Conservation (phyloP, 2,888 invertebrate genomes). For the Nipponacmea schrenckii region DNA sequence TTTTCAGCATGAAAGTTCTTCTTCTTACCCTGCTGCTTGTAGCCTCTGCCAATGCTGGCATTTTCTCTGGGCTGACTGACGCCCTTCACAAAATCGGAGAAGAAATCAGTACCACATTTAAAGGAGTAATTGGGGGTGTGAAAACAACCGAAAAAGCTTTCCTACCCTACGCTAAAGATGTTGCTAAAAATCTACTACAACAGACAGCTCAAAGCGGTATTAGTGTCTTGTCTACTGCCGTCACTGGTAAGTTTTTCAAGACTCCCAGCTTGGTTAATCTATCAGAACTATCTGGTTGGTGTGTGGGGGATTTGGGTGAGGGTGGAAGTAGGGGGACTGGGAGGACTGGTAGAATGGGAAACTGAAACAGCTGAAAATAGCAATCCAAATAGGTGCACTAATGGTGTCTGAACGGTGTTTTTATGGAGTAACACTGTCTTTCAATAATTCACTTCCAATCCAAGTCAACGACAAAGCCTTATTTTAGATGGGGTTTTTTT, state of each 20-base stretch:
- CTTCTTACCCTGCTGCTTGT: neutral
- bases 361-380: too few species aligned
- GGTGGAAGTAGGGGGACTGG: too few species aligned
- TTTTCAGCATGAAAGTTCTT: slow-evolving; percentile 5
- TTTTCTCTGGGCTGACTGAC: neutral
- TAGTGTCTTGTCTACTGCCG: neutral
- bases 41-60: neutral
- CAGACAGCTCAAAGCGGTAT: neutral
- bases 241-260: neutral
- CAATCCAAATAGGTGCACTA: too few species aligned
- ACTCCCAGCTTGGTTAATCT: too few species aligned
- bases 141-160: neutral
- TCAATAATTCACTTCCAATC: too few species aligned
- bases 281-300: too few species aligned
- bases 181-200: neutral
- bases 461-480: too few species aligned
- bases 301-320: too few species aligned
- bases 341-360: too few species aligned
- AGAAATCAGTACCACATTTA: neutral
- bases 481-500: too few species aligned
- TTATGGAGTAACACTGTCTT: too few species aligned
- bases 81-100: neutral
- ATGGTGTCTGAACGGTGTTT: too few species aligned
- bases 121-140: neutral
- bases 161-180: neutral